These are phyloP conservation scores for Protobothrops flavoviridis DNA, from an alignment of 2,113 vertebrate species.

Conservation along the genomic window DNA sequence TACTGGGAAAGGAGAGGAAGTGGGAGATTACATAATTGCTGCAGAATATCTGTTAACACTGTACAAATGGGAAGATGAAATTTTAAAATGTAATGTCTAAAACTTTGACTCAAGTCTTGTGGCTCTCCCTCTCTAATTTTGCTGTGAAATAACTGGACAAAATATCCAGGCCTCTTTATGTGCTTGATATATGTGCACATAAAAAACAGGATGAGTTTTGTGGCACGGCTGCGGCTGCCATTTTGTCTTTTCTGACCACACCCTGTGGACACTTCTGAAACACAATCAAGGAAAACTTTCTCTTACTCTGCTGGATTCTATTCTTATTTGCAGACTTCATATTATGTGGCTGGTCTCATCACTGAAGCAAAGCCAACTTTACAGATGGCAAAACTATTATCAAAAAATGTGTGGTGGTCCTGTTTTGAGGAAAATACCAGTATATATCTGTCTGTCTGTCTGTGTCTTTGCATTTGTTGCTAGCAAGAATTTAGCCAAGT, in stretches of 20 bases:
- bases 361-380: not conserved
- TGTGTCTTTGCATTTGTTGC: not conserved
- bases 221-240: not conserved
- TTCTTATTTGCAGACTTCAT: not conserved
- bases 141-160: not conserved
- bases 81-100: not conserved
- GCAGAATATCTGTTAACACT: slow-evolving; percentile 45
- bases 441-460: not conserved
- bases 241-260: not conserved
- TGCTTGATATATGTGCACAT: not conserved
- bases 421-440: not conserved
- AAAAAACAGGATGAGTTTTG: not conserved
- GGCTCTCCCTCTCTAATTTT: not conserved
- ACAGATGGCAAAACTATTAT: not conserved
- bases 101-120: not conserved
- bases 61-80: slow-evolving; percentile 1
- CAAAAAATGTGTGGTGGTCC: not conserved
- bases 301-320: not conserved
- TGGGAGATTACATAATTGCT: slow-evolving; percentile 20
- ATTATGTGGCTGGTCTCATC: not conserved
- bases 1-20: not conserved
- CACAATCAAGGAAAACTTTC: not conserved
- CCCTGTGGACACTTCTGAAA: not conserved
- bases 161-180: not conserved
- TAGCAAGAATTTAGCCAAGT: not conserved